Evolutionary conservation across 2,888 invertebrate genomes (phyloP).

Genomic region (Hirudinaria manillensis): DNA sequence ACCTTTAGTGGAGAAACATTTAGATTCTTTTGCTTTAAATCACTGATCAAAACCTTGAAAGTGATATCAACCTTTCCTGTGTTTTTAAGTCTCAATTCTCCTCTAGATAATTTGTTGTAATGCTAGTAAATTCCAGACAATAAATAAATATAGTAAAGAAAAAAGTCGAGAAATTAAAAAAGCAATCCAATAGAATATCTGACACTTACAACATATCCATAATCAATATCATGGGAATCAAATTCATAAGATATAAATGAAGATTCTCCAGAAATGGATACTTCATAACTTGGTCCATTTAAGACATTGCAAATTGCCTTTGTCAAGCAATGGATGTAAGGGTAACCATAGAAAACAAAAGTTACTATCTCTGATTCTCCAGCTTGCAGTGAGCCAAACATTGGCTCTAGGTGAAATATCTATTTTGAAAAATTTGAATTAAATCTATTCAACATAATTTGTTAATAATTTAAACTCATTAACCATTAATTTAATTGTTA

Average conservation of each 20-base stretch:
- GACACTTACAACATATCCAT: conserved; percentile 49
- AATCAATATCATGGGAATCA: conserved; percentile 50
- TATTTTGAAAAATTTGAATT: conserved; percentile 36
- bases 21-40: not conserved
- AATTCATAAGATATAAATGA: conserved; percentile 52
- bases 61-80: conserved; percentile 53
- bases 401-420: conserved; percentile 54
- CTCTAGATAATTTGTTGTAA: conserved; percentile 50
- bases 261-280: conserved; percentile 51
- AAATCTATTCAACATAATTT: not conserved
- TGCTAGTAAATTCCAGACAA: conserved; percentile 42
- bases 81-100: conserved; percentile 50
- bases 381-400: conserved; percentile 53
- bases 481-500: no score
- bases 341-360: conserved; percentile 55
- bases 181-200: not conserved
- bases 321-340: conserved; percentile 50
- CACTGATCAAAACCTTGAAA: conserved; percentile 44
- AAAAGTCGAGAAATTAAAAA: not conserved
- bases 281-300: conserved; percentile 53
- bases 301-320: conserved; percentile 53
- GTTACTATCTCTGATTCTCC: conserved; percentile 54
- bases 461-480: no score
- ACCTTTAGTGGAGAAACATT: not conserved
- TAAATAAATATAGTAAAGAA: not conserved